phyloP scores from a whole-genome alignment of 2,888 invertebrate genomes.

The Leucophenga maculata region DNA sequence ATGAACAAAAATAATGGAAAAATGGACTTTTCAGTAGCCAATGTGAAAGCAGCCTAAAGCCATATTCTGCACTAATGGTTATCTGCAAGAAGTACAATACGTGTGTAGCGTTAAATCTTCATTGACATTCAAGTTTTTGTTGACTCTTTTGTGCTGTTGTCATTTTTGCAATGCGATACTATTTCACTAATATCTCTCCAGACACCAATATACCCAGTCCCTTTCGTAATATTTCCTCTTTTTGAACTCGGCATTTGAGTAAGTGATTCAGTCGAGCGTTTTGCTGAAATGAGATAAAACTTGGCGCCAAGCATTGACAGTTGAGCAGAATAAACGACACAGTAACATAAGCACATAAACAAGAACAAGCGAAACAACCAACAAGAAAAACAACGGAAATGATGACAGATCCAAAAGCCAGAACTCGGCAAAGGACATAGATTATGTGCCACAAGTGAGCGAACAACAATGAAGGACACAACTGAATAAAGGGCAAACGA shows the following conservation, averaged over 20 bases:
- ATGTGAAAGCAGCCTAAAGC: too few species aligned
- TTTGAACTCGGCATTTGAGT: neutral
- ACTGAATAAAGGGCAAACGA: neutral
- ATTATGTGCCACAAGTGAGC: neutral
- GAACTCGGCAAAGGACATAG: neutral
- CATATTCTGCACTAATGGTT: too few species aligned
- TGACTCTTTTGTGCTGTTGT: neutral
- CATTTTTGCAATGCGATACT: constrained; percentile 12
- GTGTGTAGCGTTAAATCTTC: too few species aligned
- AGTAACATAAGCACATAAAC: neutral
- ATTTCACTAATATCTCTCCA: constrained; percentile 5
- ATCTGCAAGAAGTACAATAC: too few species aligned
- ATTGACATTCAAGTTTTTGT: too few species aligned
- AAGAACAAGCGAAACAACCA: neutral
- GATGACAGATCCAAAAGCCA: too few species aligned
- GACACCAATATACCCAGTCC: neutral
- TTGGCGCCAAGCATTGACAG: constrained; percentile 14
- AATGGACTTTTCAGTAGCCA: too few species aligned
- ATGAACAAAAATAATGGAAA: too few species aligned
- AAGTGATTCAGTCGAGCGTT: neutral
- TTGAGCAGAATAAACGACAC: neutral
- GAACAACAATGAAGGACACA: neutral
- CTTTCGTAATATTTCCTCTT: neutral
- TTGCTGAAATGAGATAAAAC: neutral
- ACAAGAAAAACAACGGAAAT: too few species aligned